These are phyloP conservation scores for Apocrypta bakeri DNA, from an alignment of 1,140 invertebrate genomes.

Conservation along the genomic window DNA sequence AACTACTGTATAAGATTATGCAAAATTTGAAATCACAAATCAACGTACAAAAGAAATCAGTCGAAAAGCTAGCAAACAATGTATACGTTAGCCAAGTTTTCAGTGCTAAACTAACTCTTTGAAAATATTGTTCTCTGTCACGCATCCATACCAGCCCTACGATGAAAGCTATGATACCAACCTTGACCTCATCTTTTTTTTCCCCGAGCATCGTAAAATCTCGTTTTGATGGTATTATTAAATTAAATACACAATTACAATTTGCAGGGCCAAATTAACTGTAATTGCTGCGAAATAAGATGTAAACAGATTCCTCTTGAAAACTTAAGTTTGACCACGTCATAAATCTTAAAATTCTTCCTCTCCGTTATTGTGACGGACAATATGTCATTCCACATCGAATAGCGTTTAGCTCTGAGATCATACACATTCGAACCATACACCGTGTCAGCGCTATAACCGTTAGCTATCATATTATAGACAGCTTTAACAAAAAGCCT, in stretches of 20 bases:
- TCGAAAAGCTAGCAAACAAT: conserved; percentile 38
- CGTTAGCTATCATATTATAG: neutral
- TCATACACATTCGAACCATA: neutral
- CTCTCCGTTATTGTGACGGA: too few species aligned
- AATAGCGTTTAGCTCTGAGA: neutral
- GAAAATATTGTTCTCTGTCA: conserved; percentile 32
- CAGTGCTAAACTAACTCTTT: conserved; percentile 8
- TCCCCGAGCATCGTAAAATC: neutral
- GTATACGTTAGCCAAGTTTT: conserved; percentile 26
- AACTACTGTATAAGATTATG: conserved; percentile 26
- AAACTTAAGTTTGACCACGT: too few species aligned
- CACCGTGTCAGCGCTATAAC: neutral
- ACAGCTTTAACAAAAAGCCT: too few species aligned
- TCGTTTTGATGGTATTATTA: neutral
- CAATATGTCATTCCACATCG: neutral
- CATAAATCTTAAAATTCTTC: too few species aligned
- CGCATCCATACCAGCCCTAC: conserved; percentile 7
- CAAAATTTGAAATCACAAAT: conserved; percentile 16
- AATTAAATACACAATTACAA: neutral
- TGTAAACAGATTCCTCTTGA: too few species aligned
- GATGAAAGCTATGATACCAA: conserved; percentile 22
- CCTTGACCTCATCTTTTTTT: conserved; percentile 22
- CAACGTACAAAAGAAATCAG: neutral
- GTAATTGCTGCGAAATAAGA: neutral
- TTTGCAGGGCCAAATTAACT: neutral